Percentiles rank a stretch among this genome's conserved stretches.
Evolutionary conservation across 2,797 vertebrate species (phyloP).

Genomic region (Pyrrhura leucotis): DNA sequence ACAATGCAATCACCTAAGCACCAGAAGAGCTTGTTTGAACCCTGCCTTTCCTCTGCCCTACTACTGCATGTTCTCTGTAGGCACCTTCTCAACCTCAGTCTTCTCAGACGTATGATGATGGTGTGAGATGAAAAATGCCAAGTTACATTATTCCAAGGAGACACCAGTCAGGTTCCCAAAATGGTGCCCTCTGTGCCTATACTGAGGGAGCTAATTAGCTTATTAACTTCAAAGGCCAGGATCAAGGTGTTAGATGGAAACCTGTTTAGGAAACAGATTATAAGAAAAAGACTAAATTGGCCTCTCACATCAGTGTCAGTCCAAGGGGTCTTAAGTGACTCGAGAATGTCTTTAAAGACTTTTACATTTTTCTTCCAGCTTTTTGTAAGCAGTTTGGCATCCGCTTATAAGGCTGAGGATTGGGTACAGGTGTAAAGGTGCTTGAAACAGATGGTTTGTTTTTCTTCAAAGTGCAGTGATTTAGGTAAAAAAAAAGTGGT

Average conservation of each 20-base stretch:
- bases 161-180: background rate
- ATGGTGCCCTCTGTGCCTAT: background rate
- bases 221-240: background rate
- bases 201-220: background rate
- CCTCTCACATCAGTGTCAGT: background rate
- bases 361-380: background rate
- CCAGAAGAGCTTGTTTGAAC: background rate
- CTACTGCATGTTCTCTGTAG: background rate
- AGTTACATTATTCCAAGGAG: background rate
- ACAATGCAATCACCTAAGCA: background rate
- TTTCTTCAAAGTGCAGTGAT: constrained; percentile 3
- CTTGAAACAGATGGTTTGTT: constrained; percentile 19
- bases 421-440: background rate
- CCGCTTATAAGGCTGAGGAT: background rate
- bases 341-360: background rate
- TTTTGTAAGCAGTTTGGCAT: constrained; percentile 32
- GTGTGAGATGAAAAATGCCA: background rate
- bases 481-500: background rate
- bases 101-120: background rate
- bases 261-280: background rate
- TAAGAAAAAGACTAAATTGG: constrained; percentile 21
- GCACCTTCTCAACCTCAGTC: background rate
- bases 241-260: background rate
- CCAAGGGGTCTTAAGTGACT: background rate
- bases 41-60: background rate